Conservation (phyloP, 1,140 invertebrate species). For the Coboldia fuscipes region DNA sequence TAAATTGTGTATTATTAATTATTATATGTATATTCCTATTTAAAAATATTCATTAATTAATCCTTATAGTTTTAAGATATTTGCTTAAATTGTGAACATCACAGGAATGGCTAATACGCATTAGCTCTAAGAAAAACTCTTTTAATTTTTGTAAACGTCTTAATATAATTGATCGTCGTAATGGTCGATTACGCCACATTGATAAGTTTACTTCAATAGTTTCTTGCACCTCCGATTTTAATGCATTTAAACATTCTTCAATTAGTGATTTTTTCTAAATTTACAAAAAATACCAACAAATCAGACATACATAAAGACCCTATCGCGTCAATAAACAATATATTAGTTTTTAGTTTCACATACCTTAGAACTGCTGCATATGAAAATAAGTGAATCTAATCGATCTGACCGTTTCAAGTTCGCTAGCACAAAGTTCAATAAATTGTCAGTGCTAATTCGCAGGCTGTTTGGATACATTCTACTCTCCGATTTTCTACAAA, state of each 20-base stretch:
- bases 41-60: too few relatives aligned
- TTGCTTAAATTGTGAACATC: not conserved
- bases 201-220: not conserved
- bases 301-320: too few relatives aligned
- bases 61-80: too few relatives aligned
- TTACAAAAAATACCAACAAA: too few relatives aligned
- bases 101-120: not conserved
- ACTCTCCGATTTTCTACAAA: slow-evolving; percentile 48
- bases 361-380: not conserved
- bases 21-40: too few relatives aligned
- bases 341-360: not conserved
- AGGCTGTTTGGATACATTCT: slow-evolving; percentile 37
- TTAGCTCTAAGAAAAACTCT: not conserved
- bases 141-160: not conserved
- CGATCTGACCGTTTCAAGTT: slow-evolving; percentile 27
- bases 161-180: not conserved
- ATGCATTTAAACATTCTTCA: not conserved
- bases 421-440: slow-evolving; percentile 48
- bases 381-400: not conserved
- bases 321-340: too few relatives aligned
- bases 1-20: too few relatives aligned
- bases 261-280: not conserved
- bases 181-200: not conserved
- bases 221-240: not conserved
- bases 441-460: slow-evolving; percentile 39